Conservation (phyloP, 92 coral and sea anemone species). For the Heteractis magnifica region DNA sequence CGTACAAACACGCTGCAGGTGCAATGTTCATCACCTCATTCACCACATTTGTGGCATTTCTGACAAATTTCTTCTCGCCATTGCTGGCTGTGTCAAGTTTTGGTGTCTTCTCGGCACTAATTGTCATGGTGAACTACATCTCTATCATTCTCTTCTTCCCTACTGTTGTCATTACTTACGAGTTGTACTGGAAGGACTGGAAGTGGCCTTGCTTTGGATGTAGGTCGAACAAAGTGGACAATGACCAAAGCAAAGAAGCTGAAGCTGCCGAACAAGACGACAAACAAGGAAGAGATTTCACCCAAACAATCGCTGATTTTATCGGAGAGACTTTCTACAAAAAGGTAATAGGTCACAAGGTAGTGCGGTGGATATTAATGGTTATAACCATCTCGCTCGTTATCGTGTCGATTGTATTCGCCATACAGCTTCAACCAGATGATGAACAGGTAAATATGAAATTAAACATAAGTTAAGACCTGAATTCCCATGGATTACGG, state of each 20-base stretch:
- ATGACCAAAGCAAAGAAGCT: slow-evolving; percentile 5
- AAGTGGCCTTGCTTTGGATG: slow-evolving; percentile 60
- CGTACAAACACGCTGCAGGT: slow-evolving; percentile 57
- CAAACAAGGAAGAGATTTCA: slow-evolving; percentile 1
- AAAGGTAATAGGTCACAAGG: slow-evolving; percentile 43
- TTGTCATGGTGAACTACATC: slow-evolving; percentile 70
- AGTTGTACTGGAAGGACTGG: slow-evolving; percentile 59
- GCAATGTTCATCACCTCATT: slow-evolving; percentile 74
- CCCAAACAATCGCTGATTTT: slow-evolving; percentile 23
- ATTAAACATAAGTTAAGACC: too few species aligned
- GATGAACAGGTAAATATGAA: slow-evolving; percentile 57
- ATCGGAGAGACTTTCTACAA: slow-evolving; percentile 50
- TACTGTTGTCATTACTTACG: slow-evolving; percentile 60
- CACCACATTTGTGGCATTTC: slow-evolving; percentile 73
- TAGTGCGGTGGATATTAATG: slow-evolving; percentile 49
- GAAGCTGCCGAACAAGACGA: neutral
- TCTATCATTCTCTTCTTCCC: slow-evolving; percentile 68
- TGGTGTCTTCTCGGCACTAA: slow-evolving; percentile 70
- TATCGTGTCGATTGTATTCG: slow-evolving; percentile 45
- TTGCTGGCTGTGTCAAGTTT: slow-evolving; percentile 65
- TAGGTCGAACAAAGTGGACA: slow-evolving; percentile 1
- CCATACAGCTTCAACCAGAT: slow-evolving; percentile 41
- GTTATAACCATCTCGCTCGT: slow-evolving; percentile 40
- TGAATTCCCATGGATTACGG: too few species aligned
- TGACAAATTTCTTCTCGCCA: slow-evolving; percentile 62